These are phyloP conservation scores for Kryptolebias ocellatus DNA, from an alignment of 2,797 vertebrate species.

Conservation along the genomic window DNA sequence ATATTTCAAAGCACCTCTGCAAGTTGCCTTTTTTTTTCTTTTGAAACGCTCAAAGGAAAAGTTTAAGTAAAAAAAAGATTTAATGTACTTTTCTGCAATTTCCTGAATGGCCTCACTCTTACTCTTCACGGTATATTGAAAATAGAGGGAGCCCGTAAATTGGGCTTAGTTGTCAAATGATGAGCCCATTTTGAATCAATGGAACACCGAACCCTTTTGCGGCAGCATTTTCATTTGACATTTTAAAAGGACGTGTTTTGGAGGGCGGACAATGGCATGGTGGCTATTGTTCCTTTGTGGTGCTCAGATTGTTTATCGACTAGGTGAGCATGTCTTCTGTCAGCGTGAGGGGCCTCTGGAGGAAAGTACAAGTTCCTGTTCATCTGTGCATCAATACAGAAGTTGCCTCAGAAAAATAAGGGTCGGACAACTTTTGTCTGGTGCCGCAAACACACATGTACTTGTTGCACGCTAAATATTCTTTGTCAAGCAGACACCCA, in stretches of 20 bases:
- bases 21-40: slow-evolving; percentile 11
- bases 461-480: not conserved
- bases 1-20: slow-evolving; percentile 13
- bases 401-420: slow-evolving; percentile 48
- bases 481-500: not conserved
- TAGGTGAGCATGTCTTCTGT: slow-evolving; percentile 49
- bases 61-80: slow-evolving; percentile 29
- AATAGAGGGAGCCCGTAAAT: slow-evolving; percentile 58
- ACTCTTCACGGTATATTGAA: slow-evolving; percentile 44
- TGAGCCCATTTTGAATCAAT: slow-evolving; percentile 75
- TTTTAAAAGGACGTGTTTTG: slow-evolving; percentile 72
- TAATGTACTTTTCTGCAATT: slow-evolving; percentile 45
- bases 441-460: slow-evolving; percentile 23
- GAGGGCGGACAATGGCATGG: slow-evolving; percentile 64
- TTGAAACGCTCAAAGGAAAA: slow-evolving; percentile 17
- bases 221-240: slow-evolving; percentile 74
- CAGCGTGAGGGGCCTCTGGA: slow-evolving; percentile 55
- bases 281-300: slow-evolving; percentile 76
- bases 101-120: slow-evolving; percentile 43
- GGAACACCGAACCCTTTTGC: slow-evolving; percentile 58
- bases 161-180: slow-evolving; percentile 68
- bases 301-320: slow-evolving; percentile 81
- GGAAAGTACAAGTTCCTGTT: slow-evolving; percentile 50
- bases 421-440: slow-evolving; percentile 31
- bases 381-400: slow-evolving; percentile 45